These are phyloP conservation scores for Montipora efflorescens DNA, from an alignment of 64 coral and sea anemone genomes.

Conservation along the genomic window DNA sequence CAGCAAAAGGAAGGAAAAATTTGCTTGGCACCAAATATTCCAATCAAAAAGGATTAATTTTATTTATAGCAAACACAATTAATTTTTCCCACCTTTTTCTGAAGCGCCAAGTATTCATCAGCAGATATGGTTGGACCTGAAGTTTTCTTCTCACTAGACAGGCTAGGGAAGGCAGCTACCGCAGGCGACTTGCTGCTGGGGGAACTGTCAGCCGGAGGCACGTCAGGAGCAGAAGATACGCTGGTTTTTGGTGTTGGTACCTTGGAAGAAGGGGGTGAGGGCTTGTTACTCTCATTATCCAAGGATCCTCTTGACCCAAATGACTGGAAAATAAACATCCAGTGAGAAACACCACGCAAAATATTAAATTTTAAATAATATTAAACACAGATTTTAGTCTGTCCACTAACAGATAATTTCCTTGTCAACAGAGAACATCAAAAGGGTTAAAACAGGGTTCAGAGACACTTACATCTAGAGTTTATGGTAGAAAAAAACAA, in stretches of 20 bases:
- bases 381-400: too few relatives aligned
- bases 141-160: slow-evolving; percentile 22
- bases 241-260: slow-evolving; percentile 66
- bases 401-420: too few relatives aligned
- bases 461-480: too few relatives aligned
- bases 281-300: slow-evolving; percentile 52
- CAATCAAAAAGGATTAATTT: neutral
- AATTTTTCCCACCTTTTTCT: slow-evolving; percentile 65
- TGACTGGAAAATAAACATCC: slow-evolving; percentile 17
- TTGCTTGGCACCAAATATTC: neutral
- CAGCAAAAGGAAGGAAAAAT: neutral
- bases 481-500: too few relatives aligned
- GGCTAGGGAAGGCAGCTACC: neutral
- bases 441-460: too few relatives aligned
- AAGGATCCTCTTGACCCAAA: slow-evolving; percentile 94
- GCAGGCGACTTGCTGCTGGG: slow-evolving; percentile 12
- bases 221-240: neutral
- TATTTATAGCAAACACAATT: neutral
- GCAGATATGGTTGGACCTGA: slow-evolving; percentile 77
- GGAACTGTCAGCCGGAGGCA: neutral
- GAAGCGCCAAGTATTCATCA: slow-evolving; percentile 88
- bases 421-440: too few relatives aligned
- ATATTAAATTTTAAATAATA: neutral
- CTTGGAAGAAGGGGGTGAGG: slow-evolving; percentile 64
- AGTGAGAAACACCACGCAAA: too few relatives aligned